Percentiles rank a stretch among this genome's conserved stretches.
These are phyloP conservation scores for Scytalopus superciliaris DNA, from an alignment of 2,113 vertebrate species.

Conservation along the genomic window DNA sequence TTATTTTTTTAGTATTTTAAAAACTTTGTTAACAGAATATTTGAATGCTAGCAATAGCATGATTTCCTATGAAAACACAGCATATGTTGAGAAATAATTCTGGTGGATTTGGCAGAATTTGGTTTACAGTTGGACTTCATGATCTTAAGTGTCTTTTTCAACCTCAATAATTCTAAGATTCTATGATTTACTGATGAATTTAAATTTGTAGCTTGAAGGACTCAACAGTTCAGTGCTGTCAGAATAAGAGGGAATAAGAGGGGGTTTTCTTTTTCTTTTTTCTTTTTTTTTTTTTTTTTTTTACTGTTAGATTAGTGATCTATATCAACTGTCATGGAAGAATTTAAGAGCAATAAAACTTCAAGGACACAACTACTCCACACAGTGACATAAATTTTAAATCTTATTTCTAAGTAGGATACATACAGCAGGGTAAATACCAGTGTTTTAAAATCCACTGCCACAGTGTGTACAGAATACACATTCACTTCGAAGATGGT, in stretches of 20 bases:
- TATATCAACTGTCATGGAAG: not conserved
- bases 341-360: not conserved
- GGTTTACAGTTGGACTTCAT: not conserved
- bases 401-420: not conserved
- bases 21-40: not conserved
- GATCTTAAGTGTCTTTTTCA: not conserved
- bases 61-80: not conserved
- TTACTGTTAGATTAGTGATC: not conserved
- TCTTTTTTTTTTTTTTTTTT: not conserved
- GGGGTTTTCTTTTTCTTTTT: no score
- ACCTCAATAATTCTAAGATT: not conserved
- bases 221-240: not conserved
- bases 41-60: not conserved
- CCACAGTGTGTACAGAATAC: accelerated
- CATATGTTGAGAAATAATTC: not conserved
- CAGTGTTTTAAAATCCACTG: not conserved
- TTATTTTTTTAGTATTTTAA: not conserved
- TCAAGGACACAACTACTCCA: not conserved
- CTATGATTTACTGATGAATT: not conserved
- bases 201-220: not conserved
- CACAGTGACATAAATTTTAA: not conserved
- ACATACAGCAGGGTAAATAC: not conserved
- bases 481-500: not conserved
- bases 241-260: not conserved
- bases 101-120: not conserved